Percentiles rank a stretch among this genome's conserved stretches.
Evolutionary conservation across 2,888 invertebrate genomes (phyloP).

Genomic region (Apeira syringaria): DNA sequence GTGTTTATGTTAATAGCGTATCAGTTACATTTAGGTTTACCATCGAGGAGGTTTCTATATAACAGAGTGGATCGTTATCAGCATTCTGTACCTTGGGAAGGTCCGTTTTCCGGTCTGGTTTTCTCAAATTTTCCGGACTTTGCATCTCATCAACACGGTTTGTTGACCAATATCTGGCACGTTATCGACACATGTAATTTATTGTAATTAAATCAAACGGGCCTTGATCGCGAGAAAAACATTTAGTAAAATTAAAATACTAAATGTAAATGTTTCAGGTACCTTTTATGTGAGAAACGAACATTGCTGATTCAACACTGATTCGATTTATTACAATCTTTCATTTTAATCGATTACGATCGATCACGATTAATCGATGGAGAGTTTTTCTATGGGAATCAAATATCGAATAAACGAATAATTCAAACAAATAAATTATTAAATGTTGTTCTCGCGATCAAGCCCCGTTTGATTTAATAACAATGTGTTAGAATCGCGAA

Average conservation of each 20-base stretch:
- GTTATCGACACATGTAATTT: too few species aligned
- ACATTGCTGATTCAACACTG: slow-evolving; percentile 25
- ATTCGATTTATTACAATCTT: slow-evolving; percentile 42
- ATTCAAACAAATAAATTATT: slow-evolving; percentile 42
- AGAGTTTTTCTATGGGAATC: slow-evolving; percentile 37
- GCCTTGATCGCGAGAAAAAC: too few species aligned
- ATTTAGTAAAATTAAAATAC: too few species aligned
- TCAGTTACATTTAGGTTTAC: slow-evolving; percentile 33
- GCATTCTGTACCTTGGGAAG: slow-evolving; percentile 17
- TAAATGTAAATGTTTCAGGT: too few species aligned
- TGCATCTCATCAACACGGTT: slow-evolving; percentile 26
- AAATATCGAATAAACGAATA: slow-evolving; percentile 22
- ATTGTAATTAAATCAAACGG: too few species aligned
- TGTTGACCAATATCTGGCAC: slow-evolving; percentile 1
- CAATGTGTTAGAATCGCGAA: too few species aligned
- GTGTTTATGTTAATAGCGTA: slow-evolving; percentile 33
- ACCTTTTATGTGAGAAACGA: slow-evolving; percentile 35
- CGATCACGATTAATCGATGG: slow-evolving; percentile 42
- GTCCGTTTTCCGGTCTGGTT: slow-evolving; percentile 32
- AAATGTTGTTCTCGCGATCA: too few species aligned
- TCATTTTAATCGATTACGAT: slow-evolving; percentile 43
- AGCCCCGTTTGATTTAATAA: too few species aligned
- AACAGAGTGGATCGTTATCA: slow-evolving; percentile 11
- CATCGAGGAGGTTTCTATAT: slow-evolving; percentile 16
- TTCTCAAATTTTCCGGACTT: slow-evolving; percentile 28